Evolutionary conservation across 2,797 vertebrate species (phyloP).

Genomic region (Poecilia wingei): DNA sequence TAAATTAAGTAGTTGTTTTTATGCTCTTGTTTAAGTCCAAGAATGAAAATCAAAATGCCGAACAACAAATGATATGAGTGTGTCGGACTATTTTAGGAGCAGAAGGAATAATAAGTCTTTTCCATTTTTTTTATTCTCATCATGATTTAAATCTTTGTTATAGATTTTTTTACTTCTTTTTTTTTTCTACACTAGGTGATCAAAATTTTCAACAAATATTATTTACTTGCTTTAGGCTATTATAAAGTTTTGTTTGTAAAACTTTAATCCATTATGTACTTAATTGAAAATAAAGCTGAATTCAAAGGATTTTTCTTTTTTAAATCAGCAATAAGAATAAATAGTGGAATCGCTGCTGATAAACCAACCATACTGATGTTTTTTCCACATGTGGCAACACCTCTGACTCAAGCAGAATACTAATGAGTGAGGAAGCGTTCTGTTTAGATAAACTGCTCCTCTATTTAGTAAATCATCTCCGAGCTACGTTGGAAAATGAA

Average conservation of each 20-base stretch:
- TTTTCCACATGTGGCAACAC: constrained; percentile 25
- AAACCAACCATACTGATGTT: constrained; percentile 9
- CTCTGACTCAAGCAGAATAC: constrained; percentile 20
- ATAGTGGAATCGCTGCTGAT: constrained; percentile 6
- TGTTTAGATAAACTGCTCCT: constrained; percentile 16
- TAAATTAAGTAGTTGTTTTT: neutral
- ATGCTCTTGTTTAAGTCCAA: neutral
- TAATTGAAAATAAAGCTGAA: neutral
- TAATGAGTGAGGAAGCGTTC: constrained; percentile 10
- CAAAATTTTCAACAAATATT: neutral
- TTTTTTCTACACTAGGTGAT: neutral
- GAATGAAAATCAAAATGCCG: neutral
- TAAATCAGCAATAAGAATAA: neutral
- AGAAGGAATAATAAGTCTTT: neutral
- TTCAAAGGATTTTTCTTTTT: neutral
- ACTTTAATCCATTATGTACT: neutral
- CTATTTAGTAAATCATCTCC: constrained; percentile 3
- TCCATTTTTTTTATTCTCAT: neutral
- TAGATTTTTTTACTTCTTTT: neutral
- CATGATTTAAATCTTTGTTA: neutral
- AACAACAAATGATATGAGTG: neutral
- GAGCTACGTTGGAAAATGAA: constrained; percentile 23
- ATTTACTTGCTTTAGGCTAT: neutral
- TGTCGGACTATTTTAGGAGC: neutral
- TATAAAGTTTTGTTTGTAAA: neutral